Evolutionary conservation across 2,797 vertebrate genomes (phyloP).

Genomic region (Psittacula derbiana): DNA sequence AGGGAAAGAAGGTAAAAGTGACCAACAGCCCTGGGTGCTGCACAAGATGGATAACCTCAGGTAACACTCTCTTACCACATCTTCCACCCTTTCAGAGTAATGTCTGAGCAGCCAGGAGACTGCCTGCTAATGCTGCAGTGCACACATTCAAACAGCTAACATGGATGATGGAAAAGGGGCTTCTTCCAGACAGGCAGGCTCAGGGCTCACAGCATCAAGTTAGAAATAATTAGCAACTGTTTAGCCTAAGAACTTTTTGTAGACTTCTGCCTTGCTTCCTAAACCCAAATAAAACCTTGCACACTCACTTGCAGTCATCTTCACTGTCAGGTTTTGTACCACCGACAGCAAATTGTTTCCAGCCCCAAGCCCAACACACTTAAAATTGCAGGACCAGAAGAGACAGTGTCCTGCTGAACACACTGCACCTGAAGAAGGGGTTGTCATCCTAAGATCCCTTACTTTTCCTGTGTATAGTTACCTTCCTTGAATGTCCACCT

Average conservation of each 20-base stretch:
- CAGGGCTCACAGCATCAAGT: background rate
- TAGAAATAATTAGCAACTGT: background rate
- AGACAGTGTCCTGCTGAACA: background rate
- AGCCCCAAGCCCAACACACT: background rate
- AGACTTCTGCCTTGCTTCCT: background rate
- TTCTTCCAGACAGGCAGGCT: background rate
- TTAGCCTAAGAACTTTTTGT: background rate
- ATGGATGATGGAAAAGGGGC: background rate
- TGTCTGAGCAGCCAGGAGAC: background rate
- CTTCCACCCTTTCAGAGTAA: background rate
- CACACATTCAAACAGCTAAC: background rate
- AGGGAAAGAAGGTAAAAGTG: background rate
- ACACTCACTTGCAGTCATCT: background rate
- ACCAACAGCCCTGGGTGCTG: fast-evolving
- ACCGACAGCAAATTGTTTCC: background rate
- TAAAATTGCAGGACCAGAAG: background rate
- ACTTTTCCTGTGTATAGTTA: background rate
- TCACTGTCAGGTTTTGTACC: background rate
- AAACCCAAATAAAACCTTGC: background rate
- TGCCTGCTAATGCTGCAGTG: background rate
- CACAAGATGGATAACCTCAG: background rate
- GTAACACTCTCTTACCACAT: background rate
- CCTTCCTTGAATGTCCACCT: background rate
- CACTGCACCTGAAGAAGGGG: fast-evolving
- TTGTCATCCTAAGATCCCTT: background rate